Base-by-base conservation (phyloP, 1,140 invertebrate genomes). In the Dreissena rostriformis region DNA sequence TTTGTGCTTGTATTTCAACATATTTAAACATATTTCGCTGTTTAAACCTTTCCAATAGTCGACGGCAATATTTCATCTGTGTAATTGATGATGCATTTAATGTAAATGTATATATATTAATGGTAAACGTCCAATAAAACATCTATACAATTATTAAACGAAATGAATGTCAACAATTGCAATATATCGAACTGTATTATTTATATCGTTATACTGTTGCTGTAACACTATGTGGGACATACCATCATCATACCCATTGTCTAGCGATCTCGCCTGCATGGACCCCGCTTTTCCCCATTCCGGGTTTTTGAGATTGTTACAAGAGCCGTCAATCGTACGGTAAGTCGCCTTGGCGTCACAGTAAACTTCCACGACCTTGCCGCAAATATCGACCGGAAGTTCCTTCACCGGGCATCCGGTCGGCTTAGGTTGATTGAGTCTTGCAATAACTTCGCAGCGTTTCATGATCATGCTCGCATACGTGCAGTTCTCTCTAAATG, bases 191-290 rank as follows among this genome's bases (percentile, higher is more conserved):
- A 39, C 39, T 39, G 39, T 39, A 39, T 39, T 39, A 39, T 39
- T 39, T 5, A 39, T 39, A 39, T 39, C 8, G 39, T 39, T n/a
- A 39, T 39, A 8, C 39, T 5, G 8, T 39, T 39, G 39, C 39
- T 39, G 39, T 39, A 5, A 39, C 39, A 39, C 39, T 5, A 39
- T 39, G 4, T n/a, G 19, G 14, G 29, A 63, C 78, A 52, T 61
- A 83, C 81, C 81, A n/a, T 75, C 66, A 29, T 83, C 65, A 24
- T 75, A 83, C 14, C 51, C 72, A 70, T 68, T 68, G 12, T 1
- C n/a, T 10, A 83, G 11, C 11, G 61, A 12, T 61, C 81, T 28
- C 5, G 15, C 24, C 12, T 83, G 81, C 12, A 49, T n/a, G 12
- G 22, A 26, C 10, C 68, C 51, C 19, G 72, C 65, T 61, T 83